These are phyloP conservation scores for Pseudorasbora parva DNA, from an alignment of 2,113 vertebrate genomes.

Conservation along the genomic window DNA sequence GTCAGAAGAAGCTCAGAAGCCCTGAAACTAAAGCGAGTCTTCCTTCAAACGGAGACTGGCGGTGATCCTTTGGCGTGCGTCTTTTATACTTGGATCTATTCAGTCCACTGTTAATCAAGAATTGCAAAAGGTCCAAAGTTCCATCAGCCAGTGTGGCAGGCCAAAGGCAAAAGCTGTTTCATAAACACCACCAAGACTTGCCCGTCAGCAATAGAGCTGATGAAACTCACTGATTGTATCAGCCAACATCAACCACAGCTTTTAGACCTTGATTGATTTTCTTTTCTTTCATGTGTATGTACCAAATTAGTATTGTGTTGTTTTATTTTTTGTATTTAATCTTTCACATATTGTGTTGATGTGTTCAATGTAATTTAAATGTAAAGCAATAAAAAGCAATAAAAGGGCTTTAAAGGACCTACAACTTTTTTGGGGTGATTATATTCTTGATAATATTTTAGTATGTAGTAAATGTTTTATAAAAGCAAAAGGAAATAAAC, in stretches of 20 bases:
- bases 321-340: background rate
- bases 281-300: background rate
- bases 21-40: constrained; percentile 59
- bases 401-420: background rate
- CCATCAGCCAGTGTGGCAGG: constrained; percentile 74
- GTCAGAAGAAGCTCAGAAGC: constrained; percentile 61
- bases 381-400: background rate
- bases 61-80: background rate
- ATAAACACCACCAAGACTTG: constrained; percentile 62
- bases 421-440: background rate
- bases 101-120: constrained; percentile 53
- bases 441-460: background rate
- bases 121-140: constrained; percentile 74
- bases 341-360: too few species aligned
- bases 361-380: background rate
- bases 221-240: constrained; percentile 50
- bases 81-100: constrained; percentile 69
- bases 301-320: background rate
- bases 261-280: constrained; percentile 1
- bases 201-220: constrained; percentile 70
- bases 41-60: constrained; percentile 69
- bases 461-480: too few species aligned
- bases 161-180: constrained; percentile 72
- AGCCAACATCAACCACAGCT: background rate
- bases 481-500: background rate